phyloP scores from a whole-genome alignment of 2,797 vertebrate species.

The Botia almorhae region DNA sequence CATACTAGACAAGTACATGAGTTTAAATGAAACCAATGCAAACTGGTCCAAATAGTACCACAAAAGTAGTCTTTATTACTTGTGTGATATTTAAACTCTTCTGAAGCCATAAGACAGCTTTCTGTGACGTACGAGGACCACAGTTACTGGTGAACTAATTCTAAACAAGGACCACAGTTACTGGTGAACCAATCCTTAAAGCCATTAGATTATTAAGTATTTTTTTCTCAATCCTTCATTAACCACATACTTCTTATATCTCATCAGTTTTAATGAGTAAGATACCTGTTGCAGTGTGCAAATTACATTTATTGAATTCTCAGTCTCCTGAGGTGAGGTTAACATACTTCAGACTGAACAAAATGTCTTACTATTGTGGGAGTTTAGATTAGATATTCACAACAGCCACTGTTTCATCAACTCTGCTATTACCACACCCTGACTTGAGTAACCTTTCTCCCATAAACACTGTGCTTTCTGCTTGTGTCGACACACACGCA shows the following conservation, averaged over 20 bases:
- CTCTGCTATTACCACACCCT: conserved; percentile 23
- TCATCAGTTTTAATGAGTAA: conserved; percentile 11
- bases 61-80: not conserved
- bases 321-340: conserved; percentile 38
- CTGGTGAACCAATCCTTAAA: not conserved
- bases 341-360: conserved; percentile 34
- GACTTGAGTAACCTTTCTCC: conserved; percentile 19
- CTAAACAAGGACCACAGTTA: no score
- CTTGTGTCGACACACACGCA: conserved; percentile 27
- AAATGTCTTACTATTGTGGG: conserved; percentile 42
- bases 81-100: not conserved
- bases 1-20: no score
- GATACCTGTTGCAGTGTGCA: conserved; percentile 20
- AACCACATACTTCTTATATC: conserved; percentile 21
- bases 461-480: conserved; percentile 1
- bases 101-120: not conserved
- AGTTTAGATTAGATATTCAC: conserved; percentile 24
- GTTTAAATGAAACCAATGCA: no score
- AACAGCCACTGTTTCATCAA: conserved; percentile 30
- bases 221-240: conserved; percentile 11
- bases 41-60: not conserved
- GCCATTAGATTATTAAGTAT: not conserved
- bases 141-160: no score
- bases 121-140: no score
- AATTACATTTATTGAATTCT: conserved; percentile 36